A percentile compares a stretch with the other conserved stretches of the same genome.
Conservation (phyloP, 2,797 vertebrate species). For the Lates japonicus region DNA sequence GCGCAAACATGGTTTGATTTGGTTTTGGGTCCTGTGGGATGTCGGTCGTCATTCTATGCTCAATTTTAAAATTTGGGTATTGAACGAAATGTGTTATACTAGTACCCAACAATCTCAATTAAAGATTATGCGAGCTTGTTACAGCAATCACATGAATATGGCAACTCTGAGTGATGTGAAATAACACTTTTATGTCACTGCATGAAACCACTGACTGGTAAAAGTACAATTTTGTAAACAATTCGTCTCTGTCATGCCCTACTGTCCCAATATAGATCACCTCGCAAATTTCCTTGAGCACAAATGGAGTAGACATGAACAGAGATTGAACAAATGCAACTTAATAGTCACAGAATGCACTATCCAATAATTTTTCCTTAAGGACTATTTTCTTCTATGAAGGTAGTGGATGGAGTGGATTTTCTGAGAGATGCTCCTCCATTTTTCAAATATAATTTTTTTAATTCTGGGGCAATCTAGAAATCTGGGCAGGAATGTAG, state of each 20-base stretch:
- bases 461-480: not conserved
- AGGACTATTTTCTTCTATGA: not conserved
- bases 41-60: no score
- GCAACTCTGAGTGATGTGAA: not conserved
- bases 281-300: not conserved
- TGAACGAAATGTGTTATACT: not conserved
- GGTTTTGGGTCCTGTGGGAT: no score
- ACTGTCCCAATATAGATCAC: not conserved
- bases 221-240: not conserved
- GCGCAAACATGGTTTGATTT: no score
- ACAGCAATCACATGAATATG: conserved; percentile 17
- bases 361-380: not conserved
- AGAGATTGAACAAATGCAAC: no score
- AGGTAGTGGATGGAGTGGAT: no score
- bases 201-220: not conserved
- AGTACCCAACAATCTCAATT: not conserved
- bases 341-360: not conserved
- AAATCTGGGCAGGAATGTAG: not conserved
- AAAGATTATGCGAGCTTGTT: not conserved
- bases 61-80: not conserved
- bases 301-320: not conserved
- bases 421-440: no score
- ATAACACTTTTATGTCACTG: not conserved
- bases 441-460: no score
- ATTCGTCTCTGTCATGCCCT: not conserved